Evolutionary conservation across 2,797 vertebrate species (phyloP).

Genomic region (Acridotheres tristis): DNA sequence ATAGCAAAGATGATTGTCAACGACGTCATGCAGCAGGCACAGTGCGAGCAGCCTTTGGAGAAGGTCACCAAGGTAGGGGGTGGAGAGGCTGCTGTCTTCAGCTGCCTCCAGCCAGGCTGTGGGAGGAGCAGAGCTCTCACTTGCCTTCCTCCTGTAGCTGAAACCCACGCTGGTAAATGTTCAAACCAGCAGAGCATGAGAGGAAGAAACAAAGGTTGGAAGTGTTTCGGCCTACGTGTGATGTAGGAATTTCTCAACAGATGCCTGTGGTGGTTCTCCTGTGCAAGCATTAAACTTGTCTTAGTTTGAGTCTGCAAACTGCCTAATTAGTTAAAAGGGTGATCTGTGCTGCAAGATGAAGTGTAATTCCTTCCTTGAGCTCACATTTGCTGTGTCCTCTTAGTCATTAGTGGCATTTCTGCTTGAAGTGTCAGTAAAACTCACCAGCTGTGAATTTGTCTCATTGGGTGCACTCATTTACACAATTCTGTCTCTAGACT

Average conservation of each 20-base stretch:
- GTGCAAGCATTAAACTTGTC: not conserved
- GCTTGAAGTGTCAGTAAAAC: not conserved
- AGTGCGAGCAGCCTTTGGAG: conserved; percentile 81
- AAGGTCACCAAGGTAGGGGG: conserved; percentile 86
- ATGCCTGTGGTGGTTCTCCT: not conserved
- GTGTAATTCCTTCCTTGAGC: not conserved
- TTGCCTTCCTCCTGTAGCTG: not conserved
- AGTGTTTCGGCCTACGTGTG: not conserved
- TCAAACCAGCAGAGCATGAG: not conserved
- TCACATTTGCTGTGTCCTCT: not conserved
- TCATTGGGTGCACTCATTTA: not conserved
- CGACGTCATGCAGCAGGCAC: conserved; percentile 94
- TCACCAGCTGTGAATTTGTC: not conserved
- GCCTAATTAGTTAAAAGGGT: not conserved
- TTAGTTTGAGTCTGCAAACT: not conserved
- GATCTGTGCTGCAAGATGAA: not conserved
- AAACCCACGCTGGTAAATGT: not conserved
- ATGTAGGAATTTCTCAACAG: not conserved
- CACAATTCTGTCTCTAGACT: not conserved
- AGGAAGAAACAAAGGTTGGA: not conserved
- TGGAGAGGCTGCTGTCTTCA: not conserved
- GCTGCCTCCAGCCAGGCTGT: not conserved
- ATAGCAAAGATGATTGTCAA: conserved; percentile 99
- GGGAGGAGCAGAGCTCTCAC: conserved; percentile 26
- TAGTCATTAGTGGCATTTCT: not conserved